A percentile compares a stretch with the other conserved stretches of the same genome.
These are phyloP conservation scores for Hipposideros armiger DNA, from an alignment of 2,113 vertebrate species.

Conservation along the genomic window DNA sequence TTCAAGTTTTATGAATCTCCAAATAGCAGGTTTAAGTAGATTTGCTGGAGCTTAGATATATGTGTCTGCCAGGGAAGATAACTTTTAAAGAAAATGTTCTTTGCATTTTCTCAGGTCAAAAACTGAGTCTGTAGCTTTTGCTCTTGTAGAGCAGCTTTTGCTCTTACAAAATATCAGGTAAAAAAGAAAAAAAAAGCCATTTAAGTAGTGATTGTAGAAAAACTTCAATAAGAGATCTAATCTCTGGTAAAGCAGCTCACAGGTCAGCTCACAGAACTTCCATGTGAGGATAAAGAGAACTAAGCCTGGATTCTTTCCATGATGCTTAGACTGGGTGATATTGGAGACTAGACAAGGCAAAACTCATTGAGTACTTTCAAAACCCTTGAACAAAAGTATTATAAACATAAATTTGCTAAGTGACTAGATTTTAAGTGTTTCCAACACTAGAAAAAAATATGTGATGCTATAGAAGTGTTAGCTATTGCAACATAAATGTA, in stretches of 20 bases:
- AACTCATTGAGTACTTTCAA: neutral
- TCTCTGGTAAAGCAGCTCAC: neutral
- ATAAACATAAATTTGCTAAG: neutral
- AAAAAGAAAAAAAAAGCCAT: conserved; percentile 25
- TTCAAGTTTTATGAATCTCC: conserved; percentile 81
- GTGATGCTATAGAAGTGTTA: neutral
- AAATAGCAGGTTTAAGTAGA: conserved; percentile 82
- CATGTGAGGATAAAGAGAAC: neutral
- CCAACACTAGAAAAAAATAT: neutral
- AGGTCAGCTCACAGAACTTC: neutral
- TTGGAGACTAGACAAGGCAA: neutral
- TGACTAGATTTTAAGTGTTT: conserved; percentile 4
- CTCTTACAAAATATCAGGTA: conserved; percentile 63
- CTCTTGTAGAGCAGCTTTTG: neutral
- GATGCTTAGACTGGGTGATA: neutral
- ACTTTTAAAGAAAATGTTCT: conserved; percentile 61
- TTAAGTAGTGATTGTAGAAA: neutral
- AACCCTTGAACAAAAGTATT: neutral
- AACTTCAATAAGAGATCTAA: neutral
- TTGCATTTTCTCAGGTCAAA: conserved; percentile 66
- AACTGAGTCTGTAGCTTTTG: conserved; percentile 31
- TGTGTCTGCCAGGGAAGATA: conserved; percentile 75
- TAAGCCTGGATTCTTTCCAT: neutral
- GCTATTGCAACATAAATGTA: neutral
- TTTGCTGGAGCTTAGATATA: conserved; percentile 75